Evolutionary conservation across 2,797 vertebrate species (phyloP), one percentile per base, ranked within the genome.

Genomic region (Hephaestus fuliginosus): DNA sequence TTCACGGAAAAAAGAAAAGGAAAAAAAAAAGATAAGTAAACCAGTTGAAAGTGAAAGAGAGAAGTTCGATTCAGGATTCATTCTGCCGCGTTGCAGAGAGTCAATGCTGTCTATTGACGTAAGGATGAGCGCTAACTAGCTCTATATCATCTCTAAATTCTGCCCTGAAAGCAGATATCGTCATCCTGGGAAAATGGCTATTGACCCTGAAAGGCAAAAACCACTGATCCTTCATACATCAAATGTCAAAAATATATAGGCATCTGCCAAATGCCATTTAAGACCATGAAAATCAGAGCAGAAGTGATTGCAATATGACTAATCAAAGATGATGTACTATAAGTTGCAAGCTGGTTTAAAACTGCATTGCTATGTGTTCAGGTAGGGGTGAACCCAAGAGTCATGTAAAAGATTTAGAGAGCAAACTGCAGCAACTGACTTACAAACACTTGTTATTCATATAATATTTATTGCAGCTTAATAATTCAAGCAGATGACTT

Each of bases 51-150:
- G 70, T 39, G 65, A 82, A 76, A 62, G 52, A 80, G 48, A 78
- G 57, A 63, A 64, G 64, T 75, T 72, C 0, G 2, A 68, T 65
- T 64, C 52, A 48, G 44, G 43, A 43, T 61, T 33, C 30, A 33
- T 81, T 84, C 46, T 77, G 36, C 63, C 69, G 83, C 86, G 74
- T 68, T 58, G 57, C 71, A 72, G 48, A 30, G 49, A 81, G 62
- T 69, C 74, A 64, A 13, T 46, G 60, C 36, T 61, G 67, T 65
- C 62, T 36, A 39, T 57, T 78, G 76, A 88, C 5, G 5, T 15
- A 39, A 61, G 58, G 25, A 81, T 7, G 2, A 57, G 55, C 0
- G 5, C 39, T 83, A 86, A 90, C 78, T 53, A 62, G 55, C 25
- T 79, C n/a, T 51, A 6, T 20, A 65, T 70, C 9, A 58, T 13